These are phyloP conservation scores for Lepidocyrtoides sp. DNA, from an alignment of 2,888 invertebrate genomes.

Conservation along the genomic window DNA sequence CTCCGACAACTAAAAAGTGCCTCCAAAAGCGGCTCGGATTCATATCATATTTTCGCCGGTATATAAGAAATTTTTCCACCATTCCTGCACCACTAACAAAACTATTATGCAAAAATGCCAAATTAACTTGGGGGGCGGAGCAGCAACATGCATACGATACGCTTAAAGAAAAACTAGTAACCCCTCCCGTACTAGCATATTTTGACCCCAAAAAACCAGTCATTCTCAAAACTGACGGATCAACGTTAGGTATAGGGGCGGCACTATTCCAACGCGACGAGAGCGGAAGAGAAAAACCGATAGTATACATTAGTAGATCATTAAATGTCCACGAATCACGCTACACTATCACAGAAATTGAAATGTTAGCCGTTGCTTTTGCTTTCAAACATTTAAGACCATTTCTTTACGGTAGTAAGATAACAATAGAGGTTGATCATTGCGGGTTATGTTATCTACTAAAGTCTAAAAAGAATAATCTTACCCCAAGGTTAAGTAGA, in stretches of 20 bases:
- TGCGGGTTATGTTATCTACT: not conserved
- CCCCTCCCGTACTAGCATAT: slow-evolving; percentile 81
- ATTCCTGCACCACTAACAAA: slow-evolving; percentile 84
- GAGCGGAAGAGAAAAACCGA: not conserved
- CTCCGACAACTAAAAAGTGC: slow-evolving; percentile 83
- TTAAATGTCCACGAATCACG: not conserved
- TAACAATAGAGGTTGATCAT: not conserved
- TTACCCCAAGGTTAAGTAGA: not conserved
- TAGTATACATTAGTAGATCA: not conserved
- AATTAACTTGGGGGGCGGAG: slow-evolving; percentile 77
- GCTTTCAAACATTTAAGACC: slow-evolving; percentile 2
- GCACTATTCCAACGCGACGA: not conserved
- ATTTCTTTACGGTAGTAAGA: not conserved
- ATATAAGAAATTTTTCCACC: slow-evolving; percentile 84
- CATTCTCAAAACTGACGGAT: slow-evolving; percentile 47
- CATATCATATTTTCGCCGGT: slow-evolving; percentile 85
- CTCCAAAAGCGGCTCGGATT: slow-evolving; percentile 85
- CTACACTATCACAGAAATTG: not conserved
- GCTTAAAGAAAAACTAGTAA: slow-evolving; percentile 77
- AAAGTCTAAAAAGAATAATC: not conserved
- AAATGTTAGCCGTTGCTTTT: not conserved
- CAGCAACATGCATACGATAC: slow-evolving; percentile 79
- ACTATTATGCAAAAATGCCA: slow-evolving; percentile 81
- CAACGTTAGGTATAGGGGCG: not conserved
- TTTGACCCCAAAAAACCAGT: slow-evolving; percentile 18